Percentiles rank a stretch among this genome's conserved stretches.
phyloP scores from a whole-genome alignment of 2,888 invertebrate genomes.

The Sphecodes monilicornis region DNA sequence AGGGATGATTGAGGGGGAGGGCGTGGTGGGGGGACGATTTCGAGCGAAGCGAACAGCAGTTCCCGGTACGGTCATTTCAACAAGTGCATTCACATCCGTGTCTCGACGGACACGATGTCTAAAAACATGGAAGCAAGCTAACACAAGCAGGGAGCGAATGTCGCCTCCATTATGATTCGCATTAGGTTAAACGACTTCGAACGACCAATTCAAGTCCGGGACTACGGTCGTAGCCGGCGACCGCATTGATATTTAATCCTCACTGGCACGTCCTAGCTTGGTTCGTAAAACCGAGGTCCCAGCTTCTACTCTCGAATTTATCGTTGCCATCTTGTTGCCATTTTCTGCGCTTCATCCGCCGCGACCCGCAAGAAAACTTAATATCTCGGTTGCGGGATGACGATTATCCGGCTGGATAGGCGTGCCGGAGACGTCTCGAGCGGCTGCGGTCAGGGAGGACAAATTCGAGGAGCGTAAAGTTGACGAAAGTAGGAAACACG shows the following conservation, averaged over 20 bases:
- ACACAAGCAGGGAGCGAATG: background rate
- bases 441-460: background rate
- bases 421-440: background rate
- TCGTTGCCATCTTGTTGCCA: background rate
- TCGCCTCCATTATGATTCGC: conserved; percentile 1
- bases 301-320: background rate
- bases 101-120: background rate
- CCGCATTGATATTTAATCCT: conserved; percentile 12
- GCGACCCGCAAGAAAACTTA: conserved; percentile 8
- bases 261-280: background rate
- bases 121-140: background rate
- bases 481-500: conserved; percentile 39
- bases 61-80: background rate
- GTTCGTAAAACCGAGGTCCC: background rate
- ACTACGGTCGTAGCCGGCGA: background rate
- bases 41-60: background rate
- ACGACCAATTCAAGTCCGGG: background rate
- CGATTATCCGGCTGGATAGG: conserved; percentile 25
- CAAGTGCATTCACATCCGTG: conserved; percentile 1
- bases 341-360: background rate
- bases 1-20: background rate
- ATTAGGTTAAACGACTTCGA: conserved; percentile 9
- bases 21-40: background rate
- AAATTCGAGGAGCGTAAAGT: conserved; percentile 31
- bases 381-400: conserved; percentile 26